phyloP scores from a whole-genome alignment of 1,140 invertebrate species.

The Hypothenemus hampei region DNA sequence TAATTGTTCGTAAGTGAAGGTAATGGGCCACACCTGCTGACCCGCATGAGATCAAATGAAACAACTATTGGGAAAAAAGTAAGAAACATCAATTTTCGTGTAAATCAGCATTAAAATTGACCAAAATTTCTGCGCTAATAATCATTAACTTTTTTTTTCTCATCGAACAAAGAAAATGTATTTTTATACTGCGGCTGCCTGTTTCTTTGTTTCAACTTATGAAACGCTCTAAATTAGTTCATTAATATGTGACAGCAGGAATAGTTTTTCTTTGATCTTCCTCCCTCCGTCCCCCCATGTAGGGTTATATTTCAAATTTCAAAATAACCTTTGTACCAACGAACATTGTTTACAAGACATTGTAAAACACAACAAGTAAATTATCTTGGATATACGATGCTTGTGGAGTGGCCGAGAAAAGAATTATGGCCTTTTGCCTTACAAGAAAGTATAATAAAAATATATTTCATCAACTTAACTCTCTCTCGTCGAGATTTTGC shows the following conservation, averaged over 20 bases:
- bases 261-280: not conserved
- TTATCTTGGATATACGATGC: conserved; percentile 20
- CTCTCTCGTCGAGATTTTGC: conserved; percentile 22
- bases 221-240: not conserved
- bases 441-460: conserved; percentile 20
- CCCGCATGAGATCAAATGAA: conserved; percentile 18
- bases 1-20: conserved; percentile 41
- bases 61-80: too few species aligned
- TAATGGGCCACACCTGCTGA: conserved; percentile 39
- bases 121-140: too few species aligned
- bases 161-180: not conserved
- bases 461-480: conserved; percentile 18
- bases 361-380: conserved; percentile 19
- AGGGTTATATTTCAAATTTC: not conserved
- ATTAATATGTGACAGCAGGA: not conserved
- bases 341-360: conserved; percentile 21
- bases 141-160: too few species aligned
- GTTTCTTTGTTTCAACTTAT: not conserved
- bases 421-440: conserved; percentile 22
- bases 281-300: not conserved
- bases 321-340: not conserved
- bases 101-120: too few species aligned
- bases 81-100: too few species aligned
- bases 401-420: conserved; percentile 18
- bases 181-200: not conserved